Conservation (phyloP, 2,888 invertebrate genomes). For the Poecilobothrus nobilitatus region DNA sequence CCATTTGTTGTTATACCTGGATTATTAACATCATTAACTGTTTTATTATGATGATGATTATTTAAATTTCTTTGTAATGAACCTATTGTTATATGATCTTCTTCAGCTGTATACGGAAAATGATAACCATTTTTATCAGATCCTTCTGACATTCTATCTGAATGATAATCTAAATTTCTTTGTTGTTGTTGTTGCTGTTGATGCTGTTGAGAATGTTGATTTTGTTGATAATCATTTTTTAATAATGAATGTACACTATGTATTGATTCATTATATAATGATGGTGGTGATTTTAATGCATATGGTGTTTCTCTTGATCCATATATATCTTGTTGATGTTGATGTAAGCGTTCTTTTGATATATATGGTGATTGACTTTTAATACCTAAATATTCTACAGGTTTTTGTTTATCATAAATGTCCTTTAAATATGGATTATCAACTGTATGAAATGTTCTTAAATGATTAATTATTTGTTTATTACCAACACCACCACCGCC, state of each 20-base stretch:
- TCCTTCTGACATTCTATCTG: constrained; percentile 59
- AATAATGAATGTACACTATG: constrained; percentile 43
- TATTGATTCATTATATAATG: constrained; percentile 36
- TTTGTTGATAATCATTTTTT: constrained; percentile 45
- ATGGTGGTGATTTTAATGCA: constrained; percentile 36
- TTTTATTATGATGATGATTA: constrained; percentile 31
- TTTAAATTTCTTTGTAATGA: constrained; percentile 15
- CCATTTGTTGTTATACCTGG: constrained; percentile 37
- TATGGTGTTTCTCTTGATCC: constrained; percentile 40
- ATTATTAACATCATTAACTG: constrained; percentile 49
- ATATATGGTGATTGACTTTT: constrained; percentile 41
- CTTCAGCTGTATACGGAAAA: constrained; percentile 77
- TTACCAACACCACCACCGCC: constrained; percentile 27
- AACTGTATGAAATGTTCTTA: constrained; percentile 38
- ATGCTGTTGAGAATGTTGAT: constrained; percentile 42
- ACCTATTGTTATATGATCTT: constrained; percentile 54
- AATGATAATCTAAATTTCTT: constrained; percentile 38
- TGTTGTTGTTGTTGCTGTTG: constrained; percentile 40
- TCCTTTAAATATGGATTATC: constrained; percentile 40
- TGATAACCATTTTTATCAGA: constrained; percentile 72
- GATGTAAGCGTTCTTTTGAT: constrained; percentile 40
- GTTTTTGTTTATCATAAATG: constrained; percentile 41
- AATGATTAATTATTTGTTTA: constrained; percentile 39
- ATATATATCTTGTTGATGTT: constrained; percentile 40
- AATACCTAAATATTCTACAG: constrained; percentile 34